phyloP scores from a whole-genome alignment of 2,797 vertebrate genomes.

The Podarcis siculus region DNA sequence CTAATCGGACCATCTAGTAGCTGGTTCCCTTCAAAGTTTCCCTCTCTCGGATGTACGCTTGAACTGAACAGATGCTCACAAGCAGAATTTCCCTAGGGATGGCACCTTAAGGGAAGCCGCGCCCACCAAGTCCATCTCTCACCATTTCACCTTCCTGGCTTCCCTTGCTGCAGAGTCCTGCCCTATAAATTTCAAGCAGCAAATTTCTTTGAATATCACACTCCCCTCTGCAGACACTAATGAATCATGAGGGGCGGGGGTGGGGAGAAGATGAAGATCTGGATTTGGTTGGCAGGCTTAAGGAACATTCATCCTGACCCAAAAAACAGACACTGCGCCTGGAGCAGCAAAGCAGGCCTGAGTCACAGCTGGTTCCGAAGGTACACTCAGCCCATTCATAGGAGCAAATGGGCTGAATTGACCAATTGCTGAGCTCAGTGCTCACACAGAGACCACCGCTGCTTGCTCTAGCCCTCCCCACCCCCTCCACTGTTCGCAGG shows the following conservation, averaged over 20 bases:
- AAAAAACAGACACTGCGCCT: neutral
- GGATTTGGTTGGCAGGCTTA: neutral
- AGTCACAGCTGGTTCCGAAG: neutral
- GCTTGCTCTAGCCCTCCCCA: neutral
- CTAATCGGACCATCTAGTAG: no score
- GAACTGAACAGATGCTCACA: neutral
- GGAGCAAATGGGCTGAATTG: no score
- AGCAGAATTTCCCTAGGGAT: neutral
- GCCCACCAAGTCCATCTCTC: neutral
- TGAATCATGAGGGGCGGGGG: neutral
- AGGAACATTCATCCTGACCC: neutral
- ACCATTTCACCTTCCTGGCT: neutral
- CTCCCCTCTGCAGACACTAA: neutral
- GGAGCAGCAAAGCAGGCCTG: neutral
- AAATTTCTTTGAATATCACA: no score
- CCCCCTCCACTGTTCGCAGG: rapidly evolving
- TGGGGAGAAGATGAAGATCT: no score
- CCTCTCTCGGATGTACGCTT: neutral
- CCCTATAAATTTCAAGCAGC: neutral
- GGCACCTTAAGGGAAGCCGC: no score
- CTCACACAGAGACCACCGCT: neutral
- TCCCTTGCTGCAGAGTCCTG: neutral
- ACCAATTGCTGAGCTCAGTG: neutral
- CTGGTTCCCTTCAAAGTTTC: no score
- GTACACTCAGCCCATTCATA: no score